phyloP scores from a whole-genome alignment of 1,140 invertebrate genomes.

The Bombus impatiens region DNA sequence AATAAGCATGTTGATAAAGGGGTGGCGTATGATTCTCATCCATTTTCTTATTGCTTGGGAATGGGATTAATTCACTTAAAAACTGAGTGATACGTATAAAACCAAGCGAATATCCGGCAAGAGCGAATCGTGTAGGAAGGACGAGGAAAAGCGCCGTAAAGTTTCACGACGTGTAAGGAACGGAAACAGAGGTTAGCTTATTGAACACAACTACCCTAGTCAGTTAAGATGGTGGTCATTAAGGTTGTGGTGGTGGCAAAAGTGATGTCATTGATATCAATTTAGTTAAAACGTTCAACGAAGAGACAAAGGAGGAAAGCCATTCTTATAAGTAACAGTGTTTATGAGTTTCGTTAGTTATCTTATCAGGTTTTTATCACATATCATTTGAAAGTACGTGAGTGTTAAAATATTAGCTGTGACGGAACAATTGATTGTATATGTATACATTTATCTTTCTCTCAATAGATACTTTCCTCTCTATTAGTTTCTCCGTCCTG shows the following conservation, averaged over 20 bases:
- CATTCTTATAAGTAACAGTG: slow-evolving; percentile 2
- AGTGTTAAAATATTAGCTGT: neutral
- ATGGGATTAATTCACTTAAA: neutral
- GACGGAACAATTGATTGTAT: slow-evolving; percentile 22
- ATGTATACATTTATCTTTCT: neutral
- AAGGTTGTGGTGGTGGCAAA: slow-evolving; percentile 7
- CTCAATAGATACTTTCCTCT: neutral
- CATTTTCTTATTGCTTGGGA: slow-evolving; percentile 49
- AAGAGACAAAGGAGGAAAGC: slow-evolving; percentile 15
- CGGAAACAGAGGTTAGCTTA: slow-evolving; percentile 50
- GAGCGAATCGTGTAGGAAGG: neutral
- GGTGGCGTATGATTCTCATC: slow-evolving; percentile 16
- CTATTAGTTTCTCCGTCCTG: neutral
- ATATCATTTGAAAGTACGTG: neutral
- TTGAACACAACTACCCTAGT: slow-evolving; percentile 57
- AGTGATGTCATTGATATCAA: slow-evolving; percentile 56
- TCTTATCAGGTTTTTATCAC: slow-evolving; percentile 3
- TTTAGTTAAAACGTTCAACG: slow-evolving; percentile 38
- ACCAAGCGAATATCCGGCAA: neutral
- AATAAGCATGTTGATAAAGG: slow-evolving; percentile 37
- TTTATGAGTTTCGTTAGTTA: neutral
- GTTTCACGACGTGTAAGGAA: slow-evolving; percentile 1
- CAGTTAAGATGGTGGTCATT: slow-evolving; percentile 49
- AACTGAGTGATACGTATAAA: no score
- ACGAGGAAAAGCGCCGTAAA: slow-evolving; percentile 12